A percentile compares a stretch with the other conserved stretches of the same genome.
These are phyloP conservation scores for Melangyna quadrimaculata DNA, from an alignment of 2,888 invertebrate species.

Conservation along the genomic window DNA sequence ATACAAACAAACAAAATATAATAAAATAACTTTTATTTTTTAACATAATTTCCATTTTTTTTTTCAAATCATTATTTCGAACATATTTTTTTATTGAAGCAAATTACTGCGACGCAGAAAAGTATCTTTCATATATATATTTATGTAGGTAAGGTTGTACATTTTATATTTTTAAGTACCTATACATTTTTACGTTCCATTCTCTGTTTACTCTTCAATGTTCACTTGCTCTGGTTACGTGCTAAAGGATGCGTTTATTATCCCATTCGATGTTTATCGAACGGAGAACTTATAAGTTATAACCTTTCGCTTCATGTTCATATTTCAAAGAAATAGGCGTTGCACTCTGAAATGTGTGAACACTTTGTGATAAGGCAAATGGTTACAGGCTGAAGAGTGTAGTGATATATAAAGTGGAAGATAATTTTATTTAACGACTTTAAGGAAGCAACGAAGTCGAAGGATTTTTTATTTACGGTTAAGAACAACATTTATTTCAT, in stretches of 20 bases:
- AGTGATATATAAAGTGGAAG: conserved; percentile 33
- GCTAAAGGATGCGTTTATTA: conserved; percentile 60
- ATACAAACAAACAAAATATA: no score
- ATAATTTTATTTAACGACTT: conserved; percentile 48
- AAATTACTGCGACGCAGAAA: no score
- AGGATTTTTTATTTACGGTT: neutral
- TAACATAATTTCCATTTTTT: no score
- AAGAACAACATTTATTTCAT: neutral
- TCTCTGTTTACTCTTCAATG: neutral
- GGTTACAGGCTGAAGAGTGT: conserved; percentile 47
- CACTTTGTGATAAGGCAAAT: conserved; percentile 54
- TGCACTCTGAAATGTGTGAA: conserved; percentile 62
- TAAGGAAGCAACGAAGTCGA: conserved; percentile 4
- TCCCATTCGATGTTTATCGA: conserved; percentile 57
- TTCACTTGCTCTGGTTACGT: neutral
- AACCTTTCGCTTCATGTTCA: conserved; percentile 5
- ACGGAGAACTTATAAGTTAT: conserved; percentile 48
- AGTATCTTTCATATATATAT: no score
- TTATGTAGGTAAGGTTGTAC: no score
- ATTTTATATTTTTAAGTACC: neutral
- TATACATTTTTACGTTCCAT: neutral
- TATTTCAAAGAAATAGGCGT: neutral
- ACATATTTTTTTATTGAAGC: no score
- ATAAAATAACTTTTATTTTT: no score
- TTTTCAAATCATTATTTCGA: no score